A percentile compares a stretch with the other conserved stretches of the same genome.
Evolutionary conservation across 2,888 invertebrate species (phyloP).

Genomic region (Brenthis daphne): DNA sequence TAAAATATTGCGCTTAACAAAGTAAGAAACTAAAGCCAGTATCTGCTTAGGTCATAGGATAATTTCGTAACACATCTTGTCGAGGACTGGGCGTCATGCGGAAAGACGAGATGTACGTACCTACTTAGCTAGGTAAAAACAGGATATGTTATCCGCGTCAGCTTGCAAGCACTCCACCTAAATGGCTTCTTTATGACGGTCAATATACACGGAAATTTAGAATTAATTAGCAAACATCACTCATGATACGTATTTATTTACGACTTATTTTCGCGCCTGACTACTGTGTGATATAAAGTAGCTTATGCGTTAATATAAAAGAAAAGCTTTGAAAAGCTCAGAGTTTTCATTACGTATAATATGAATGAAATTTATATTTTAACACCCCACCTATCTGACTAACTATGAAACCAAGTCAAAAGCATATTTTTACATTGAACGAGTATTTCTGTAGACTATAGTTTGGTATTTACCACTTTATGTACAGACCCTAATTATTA

Average conservation of each 20-base stretch:
- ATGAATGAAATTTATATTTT: too few relatives aligned
- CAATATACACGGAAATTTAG: conserved; percentile 23
- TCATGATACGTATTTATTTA: conserved; percentile 7
- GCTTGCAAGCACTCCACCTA: conserved; percentile 45
- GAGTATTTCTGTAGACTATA: background rate
- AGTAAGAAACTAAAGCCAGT: too few relatives aligned
- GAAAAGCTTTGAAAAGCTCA: background rate
- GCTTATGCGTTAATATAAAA: background rate
- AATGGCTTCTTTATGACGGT: conserved; percentile 35
- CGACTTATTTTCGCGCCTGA: background rate
- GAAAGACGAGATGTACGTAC: background rate
- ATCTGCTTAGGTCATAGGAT: too few relatives aligned
- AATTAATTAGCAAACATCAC: conserved; percentile 26
- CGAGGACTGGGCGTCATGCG: background rate
- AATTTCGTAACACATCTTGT: background rate
- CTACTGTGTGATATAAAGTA: too few relatives aligned
- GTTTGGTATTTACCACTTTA: too few relatives aligned
- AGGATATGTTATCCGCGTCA: conserved; percentile 50
- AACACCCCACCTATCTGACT: too few relatives aligned
- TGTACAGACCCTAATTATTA: too few relatives aligned
- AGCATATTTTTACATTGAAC: background rate
- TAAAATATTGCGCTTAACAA: too few relatives aligned
- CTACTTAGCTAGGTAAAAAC: conserved; percentile 4
- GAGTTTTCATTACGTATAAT: too few relatives aligned
- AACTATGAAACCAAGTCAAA: background rate